phyloP scores from a whole-genome alignment of 2,797 vertebrate species.

The Potorous gilbertii region DNA sequence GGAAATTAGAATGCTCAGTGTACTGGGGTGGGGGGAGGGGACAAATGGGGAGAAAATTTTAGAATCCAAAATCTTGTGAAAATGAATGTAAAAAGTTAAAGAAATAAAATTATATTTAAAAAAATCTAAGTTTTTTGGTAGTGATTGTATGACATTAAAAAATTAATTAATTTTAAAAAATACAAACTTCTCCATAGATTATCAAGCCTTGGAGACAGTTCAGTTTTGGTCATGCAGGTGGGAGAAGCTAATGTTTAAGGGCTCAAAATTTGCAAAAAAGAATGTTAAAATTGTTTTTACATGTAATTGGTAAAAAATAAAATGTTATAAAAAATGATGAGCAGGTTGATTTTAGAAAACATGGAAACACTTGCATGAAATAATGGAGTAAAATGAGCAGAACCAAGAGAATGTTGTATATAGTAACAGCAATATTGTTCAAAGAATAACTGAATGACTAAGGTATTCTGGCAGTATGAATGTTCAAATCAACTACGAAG shows the following conservation, averaged over 20 bases:
- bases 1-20: too few species aligned
- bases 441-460: neutral
- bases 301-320: too few species aligned
- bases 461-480: neutral
- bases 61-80: too few species aligned
- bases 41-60: too few species aligned
- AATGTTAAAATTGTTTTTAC: too few species aligned
- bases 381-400: neutral
- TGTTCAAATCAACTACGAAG: neutral
- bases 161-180: neutral
- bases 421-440: neutral
- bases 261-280: too few species aligned
- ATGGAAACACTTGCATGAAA: neutral
- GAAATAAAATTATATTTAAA: too few species aligned
- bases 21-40: too few species aligned
- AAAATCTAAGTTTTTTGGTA: too few species aligned
- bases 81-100: too few species aligned
- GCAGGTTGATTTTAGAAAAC: neutral
- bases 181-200: too few species aligned
- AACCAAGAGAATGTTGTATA: neutral
- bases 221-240: neutral
- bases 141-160: too few species aligned
- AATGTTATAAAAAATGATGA: neutral
- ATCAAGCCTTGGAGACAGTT: neutral
- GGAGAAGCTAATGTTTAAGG: neutral